Conservation (phyloP, 2,113 vertebrate species). For the Trichomycterus rosablanca region DNA sequence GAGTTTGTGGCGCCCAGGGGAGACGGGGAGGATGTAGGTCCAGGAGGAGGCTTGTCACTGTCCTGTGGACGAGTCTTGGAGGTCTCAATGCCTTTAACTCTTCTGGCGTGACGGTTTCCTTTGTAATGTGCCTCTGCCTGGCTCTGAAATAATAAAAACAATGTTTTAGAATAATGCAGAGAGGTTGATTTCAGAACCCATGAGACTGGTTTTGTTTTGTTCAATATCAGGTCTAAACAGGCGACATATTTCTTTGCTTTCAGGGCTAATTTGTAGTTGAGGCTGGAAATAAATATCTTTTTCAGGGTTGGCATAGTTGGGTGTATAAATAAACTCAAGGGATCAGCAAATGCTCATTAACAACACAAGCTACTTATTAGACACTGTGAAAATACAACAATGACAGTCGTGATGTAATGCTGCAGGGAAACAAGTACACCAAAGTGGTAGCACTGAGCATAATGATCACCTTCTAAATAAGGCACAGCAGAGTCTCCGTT, state of each 20-base stretch:
- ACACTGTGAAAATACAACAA: conserved; percentile 1
- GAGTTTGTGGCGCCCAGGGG: conserved; percentile 53
- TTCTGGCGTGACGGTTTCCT: conserved; percentile 86
- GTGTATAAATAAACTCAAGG: no score
- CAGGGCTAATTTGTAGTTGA: no score
- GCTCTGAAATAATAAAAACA: conserved; percentile 63
- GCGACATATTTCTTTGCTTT: no score
- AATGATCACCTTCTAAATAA: conserved; percentile 15
- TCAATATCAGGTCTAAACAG: neutral
- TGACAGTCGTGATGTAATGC: neutral
- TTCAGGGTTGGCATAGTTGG: neutral
- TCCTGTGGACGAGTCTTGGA: conserved; percentile 81
- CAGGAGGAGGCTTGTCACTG: conserved; percentile 65
- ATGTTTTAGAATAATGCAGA: neutral
- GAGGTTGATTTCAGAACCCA: neutral
- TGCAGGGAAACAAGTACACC: conserved; percentile 27
- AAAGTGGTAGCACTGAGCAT: conserved; percentile 21
- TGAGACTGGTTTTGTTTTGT: neutral
- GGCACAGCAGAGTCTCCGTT: no score
- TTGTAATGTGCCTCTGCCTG: conserved; percentile 94
- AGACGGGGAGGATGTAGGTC: conserved; percentile 64
- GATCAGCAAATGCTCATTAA: no score
- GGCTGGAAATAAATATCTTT: neutral
- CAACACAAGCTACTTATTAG: no score
- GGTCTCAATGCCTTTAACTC: conserved; percentile 89